Evolutionary conservation across 2,888 invertebrate genomes (phyloP).

Genomic region (Clusia tigrina): DNA sequence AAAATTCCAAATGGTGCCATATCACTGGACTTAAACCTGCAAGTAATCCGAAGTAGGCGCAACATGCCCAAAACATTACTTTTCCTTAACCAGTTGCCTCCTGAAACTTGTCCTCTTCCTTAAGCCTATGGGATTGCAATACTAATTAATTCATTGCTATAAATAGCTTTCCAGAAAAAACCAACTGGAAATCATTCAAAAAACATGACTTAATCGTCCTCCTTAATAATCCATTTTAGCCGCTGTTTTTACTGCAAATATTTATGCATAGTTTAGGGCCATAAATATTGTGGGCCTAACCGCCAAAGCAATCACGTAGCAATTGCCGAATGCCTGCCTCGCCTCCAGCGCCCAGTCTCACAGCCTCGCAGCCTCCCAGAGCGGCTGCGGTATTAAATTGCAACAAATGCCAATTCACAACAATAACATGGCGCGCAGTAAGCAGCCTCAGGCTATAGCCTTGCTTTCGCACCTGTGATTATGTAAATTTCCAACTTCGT

Average conservation of each 20-base stretch:
- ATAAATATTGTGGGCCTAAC: conserved; percentile 15
- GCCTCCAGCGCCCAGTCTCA: neutral
- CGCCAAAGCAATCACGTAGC: conserved; percentile 18
- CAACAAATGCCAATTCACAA: too few relatives aligned
- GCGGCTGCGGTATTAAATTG: neutral
- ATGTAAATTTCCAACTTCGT: conserved; percentile 29
- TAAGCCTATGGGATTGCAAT: too few relatives aligned
- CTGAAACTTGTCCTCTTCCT: too few relatives aligned
- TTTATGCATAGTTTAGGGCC: neutral
- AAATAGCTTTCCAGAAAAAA: too few relatives aligned
- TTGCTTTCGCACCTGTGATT: conserved; percentile 37
- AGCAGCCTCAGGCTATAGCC: conserved; percentile 29
- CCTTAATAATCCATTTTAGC: neutral
- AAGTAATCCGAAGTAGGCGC: too few relatives aligned
- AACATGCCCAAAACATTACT: too few relatives aligned
- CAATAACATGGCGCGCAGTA: conserved; percentile 26
- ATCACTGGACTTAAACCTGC: too few relatives aligned
- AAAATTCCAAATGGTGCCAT: too few relatives aligned
- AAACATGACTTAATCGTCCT: neutral
- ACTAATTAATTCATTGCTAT: too few relatives aligned
- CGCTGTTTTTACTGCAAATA: neutral
- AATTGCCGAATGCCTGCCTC: conserved; percentile 14
- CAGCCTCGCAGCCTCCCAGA: neutral
- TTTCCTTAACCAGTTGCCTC: too few relatives aligned
- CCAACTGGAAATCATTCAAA: too few relatives aligned